These are phyloP conservation scores for Mastacembelus armatus DNA, from an alignment of 2,797 vertebrate species.

Conservation along the genomic window DNA sequence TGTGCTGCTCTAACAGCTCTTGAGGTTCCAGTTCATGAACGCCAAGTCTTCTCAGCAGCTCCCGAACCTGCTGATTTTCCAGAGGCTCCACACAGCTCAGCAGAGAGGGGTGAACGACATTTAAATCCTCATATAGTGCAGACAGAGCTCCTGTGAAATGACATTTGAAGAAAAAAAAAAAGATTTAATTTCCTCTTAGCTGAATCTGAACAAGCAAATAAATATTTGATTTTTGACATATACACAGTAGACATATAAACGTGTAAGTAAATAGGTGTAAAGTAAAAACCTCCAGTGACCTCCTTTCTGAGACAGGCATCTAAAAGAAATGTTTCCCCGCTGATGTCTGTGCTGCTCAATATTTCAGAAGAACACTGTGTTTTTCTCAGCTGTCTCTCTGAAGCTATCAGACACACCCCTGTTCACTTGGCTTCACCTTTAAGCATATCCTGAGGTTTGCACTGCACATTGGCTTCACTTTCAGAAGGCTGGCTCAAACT, in stretches of 20 bases:
- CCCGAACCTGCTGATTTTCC: slow-evolving; percentile 83
- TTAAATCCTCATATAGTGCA: slow-evolving; percentile 82
- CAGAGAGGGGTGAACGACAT: slow-evolving; percentile 79
- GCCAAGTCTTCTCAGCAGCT: slow-evolving; percentile 82
- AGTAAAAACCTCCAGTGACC: slow-evolving; percentile 48
- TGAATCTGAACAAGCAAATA: neutral
- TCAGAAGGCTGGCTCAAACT: neutral
- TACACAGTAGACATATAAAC: neutral
- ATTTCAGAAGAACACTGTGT: slow-evolving; percentile 67
- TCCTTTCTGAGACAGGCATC: slow-evolving; percentile 43
- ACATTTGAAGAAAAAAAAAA: neutral
- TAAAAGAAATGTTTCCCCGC: slow-evolving; percentile 14
- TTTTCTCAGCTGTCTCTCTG: slow-evolving; percentile 42
- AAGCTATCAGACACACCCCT: slow-evolving; percentile 31
- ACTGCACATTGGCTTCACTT: neutral
- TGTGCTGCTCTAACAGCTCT: slow-evolving; percentile 83
- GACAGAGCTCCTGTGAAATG: slow-evolving; percentile 66
- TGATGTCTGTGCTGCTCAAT: slow-evolving; percentile 66
- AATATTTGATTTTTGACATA: neutral
- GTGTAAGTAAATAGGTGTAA: neutral
- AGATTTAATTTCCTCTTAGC: neutral
- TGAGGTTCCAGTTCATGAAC: slow-evolving; percentile 85
- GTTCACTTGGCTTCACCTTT: slow-evolving; percentile 43
- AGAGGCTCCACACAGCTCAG: slow-evolving; percentile 81
- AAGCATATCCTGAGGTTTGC: slow-evolving; percentile 22